Evolutionary conservation across 2,888 invertebrate genomes (phyloP), one percentile per base, ranked within the genome.

Genomic region (Peribatodes rhomboidaria): DNA sequence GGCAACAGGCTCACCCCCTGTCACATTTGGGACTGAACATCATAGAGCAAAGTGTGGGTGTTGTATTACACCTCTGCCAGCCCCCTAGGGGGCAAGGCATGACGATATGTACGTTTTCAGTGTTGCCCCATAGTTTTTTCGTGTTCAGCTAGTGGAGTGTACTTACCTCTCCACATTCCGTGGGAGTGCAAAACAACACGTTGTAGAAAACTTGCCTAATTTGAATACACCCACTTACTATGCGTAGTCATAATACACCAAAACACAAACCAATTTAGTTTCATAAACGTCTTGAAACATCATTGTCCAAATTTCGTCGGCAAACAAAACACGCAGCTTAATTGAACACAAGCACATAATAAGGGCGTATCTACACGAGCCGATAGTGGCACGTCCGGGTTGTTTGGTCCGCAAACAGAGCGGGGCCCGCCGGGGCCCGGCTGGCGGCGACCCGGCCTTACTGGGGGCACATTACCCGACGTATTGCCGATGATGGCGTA

Each of bases 261-360:
- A 33, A 50, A 50, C 49, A 33, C 33, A 41, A 41, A 16, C 42
- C 42, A 42, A 31, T 55, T 55, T 55, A 55, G 27, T 27, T 33
- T 27, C 27, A 18, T 37, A 46, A 47, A 27, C 27, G 18, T 33
- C 52, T 52, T 20, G 18, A 44, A 57, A 27, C 31, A 47, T 39
- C 41, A 58, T 47, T 35, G 52, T 39, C 47, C 33, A 27, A 53
- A 55, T 46, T 58, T 53, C 16, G 41, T 4, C 13, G 14, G 18
- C 59, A 57, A 39, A 57, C 57, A 49, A 55, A 62, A 59, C 49
- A 55, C 41, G 42, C 4, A 35, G 27, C 63, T 56, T 68, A 65
- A 70, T 70, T 72, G 66, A 70, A 69, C 55, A 68, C 69, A 65
- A 70, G 61, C 62, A 63, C 63, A 57, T 63, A 55, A 59, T 66